Base-by-base conservation (phyloP, 2,888 invertebrate species). In the Marronus borbonicus region DNA sequence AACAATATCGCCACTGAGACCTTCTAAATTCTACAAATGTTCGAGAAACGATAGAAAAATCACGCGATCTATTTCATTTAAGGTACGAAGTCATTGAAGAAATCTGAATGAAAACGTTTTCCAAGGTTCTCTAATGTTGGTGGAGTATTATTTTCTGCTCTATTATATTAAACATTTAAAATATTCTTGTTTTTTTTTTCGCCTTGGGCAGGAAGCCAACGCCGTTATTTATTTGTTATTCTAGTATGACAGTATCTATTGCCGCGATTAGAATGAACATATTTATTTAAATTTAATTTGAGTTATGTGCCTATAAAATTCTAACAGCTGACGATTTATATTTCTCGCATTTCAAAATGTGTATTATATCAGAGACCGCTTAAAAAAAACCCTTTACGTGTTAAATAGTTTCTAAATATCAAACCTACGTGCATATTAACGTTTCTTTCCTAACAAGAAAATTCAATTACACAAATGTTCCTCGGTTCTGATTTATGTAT, bases 401-500 rank as follows among this genome's bases (percentile, higher is more conserved):
- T 50, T 50, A 50, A 49, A 50, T 12, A 68, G 24, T 62, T 28
- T 62, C 31, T 24, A 24, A 58, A 62, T 28, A 28, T 24, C 24
- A 31, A 62, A 62, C 28, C 28, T 62, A 28, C 62, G 31, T 31
- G 28, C 7, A 17, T 20, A 55, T 62, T 62, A 62, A 62, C 24
- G 50, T 68, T 68, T 39, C 39, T 50, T 24, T 68, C 50, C 10
- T 28, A 44, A 50, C 60, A 60, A 44, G 72, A 74, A 60, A 74
- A 44, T 49, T 60, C 49, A 60, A 74, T 74, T 74, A 74, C 58
- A 74, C 10, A 44, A 70, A 69, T n/a, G 17, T 55, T 70, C 5
- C 5, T 1, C 44, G 24, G 28, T 10, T 72, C 60, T 74, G 60
- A 60, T 74, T 60, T 74, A 74, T 74, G 24, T 58, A 28, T 44